These are phyloP conservation scores for Neoitamus cyanurus DNA, from an alignment of 2,888 invertebrate genomes.

Conservation along the genomic window DNA sequence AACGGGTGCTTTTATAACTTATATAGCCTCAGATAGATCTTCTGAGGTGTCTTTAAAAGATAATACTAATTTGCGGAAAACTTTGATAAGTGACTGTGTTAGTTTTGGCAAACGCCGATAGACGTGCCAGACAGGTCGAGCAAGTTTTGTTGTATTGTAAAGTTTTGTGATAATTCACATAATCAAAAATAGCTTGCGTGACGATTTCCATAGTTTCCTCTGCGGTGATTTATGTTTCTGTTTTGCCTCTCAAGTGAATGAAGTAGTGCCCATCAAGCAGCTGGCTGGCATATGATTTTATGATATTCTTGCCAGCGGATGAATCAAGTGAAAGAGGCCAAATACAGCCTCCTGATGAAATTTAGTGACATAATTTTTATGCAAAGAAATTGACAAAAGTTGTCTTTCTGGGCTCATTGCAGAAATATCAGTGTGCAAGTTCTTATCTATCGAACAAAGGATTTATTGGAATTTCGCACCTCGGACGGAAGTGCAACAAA, in stretches of 20 bases:
- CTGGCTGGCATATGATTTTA: background rate
- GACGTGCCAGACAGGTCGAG: background rate
- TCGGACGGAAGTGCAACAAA: background rate
- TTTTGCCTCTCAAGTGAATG: background rate
- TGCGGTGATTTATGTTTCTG: slow-evolving; percentile 4
- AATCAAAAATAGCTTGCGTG: background rate
- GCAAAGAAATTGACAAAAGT: background rate
- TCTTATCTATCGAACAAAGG: background rate
- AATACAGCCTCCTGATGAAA: background rate
- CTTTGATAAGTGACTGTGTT: background rate
- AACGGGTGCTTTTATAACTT: slow-evolving; percentile 19
- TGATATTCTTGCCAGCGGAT: background rate
- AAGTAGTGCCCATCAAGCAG: background rate
- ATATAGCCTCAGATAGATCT: background rate
- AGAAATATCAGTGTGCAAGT: background rate
- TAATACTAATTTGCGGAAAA: background rate
- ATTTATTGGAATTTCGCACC: background rate
- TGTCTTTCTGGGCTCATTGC: background rate
- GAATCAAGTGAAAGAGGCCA: background rate
- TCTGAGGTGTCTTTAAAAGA: background rate
- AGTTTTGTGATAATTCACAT: background rate
- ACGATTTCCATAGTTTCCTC: background rate
- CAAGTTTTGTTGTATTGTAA: background rate
- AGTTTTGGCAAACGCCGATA: background rate
- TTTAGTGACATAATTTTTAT: background rate